Evolutionary conservation across 2,797 vertebrate genomes (phyloP).

Genomic region (Kryptolebias ocellatus): DNA sequence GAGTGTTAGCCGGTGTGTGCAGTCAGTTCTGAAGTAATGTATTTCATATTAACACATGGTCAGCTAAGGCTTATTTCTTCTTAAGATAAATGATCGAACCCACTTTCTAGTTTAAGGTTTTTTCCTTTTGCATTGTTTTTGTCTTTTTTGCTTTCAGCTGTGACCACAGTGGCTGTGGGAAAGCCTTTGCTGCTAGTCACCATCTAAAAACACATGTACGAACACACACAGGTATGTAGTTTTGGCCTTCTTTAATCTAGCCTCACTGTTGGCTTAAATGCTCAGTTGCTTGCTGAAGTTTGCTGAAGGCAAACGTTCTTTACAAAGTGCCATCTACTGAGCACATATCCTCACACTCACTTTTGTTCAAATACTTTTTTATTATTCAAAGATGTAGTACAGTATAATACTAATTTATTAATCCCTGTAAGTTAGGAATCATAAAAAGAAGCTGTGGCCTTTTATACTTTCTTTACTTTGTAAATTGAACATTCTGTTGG

Average conservation of each 20-base stretch:
- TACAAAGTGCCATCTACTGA: not conserved
- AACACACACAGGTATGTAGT: slow-evolving; percentile 91
- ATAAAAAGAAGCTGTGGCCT: not conserved
- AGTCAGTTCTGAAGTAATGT: not conserved
- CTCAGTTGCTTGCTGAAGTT: not conserved
- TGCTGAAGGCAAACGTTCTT: not conserved
- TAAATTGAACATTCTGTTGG: not conserved
- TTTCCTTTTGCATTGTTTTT: not conserved
- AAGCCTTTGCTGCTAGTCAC: slow-evolving; percentile 98
- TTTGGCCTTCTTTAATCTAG: not conserved
- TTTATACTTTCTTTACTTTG: not conserved
- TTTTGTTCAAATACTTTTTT: not conserved
- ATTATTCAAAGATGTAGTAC: not conserved
- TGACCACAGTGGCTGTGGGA: slow-evolving; percentile 97
- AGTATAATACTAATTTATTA: not conserved
- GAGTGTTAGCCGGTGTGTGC: slow-evolving; percentile 9
- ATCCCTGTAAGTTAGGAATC: not conserved
- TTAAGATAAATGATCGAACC: slow-evolving; percentile 4
- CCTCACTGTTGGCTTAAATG: not conserved
- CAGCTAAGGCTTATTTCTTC: not conserved
- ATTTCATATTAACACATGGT: not conserved
- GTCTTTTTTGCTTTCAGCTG: slow-evolving; percentile 81
- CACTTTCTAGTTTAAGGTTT: not conserved
- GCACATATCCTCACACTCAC: not conserved
- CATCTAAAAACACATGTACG: slow-evolving; percentile 99